Percentiles rank a stretch among this genome's conserved stretches.
phyloP scores from a whole-genome alignment of 2,888 invertebrate genomes.

The Scaptomyza reducta region DNA sequence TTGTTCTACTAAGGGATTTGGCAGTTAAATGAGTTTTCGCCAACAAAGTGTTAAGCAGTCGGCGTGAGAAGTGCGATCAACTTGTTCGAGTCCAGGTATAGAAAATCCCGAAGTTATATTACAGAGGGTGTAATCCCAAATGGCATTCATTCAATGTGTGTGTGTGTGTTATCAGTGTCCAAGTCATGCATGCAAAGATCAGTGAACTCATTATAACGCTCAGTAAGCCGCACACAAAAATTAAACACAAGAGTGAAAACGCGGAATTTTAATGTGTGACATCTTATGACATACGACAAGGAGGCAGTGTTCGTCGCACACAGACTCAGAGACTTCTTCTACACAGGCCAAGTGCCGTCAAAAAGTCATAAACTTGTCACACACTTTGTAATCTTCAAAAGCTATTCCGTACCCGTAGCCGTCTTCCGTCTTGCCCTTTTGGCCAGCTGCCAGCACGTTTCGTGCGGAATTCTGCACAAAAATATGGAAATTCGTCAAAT shows the following conservation, averaged over 20 bases:
- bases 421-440: slow-evolving; percentile 22
- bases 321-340: background rate
- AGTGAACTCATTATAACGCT: slow-evolving; percentile 64
- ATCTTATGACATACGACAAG: slow-evolving; percentile 51
- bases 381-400: slow-evolving; percentile 71
- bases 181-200: slow-evolving; percentile 59
- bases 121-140: too few relatives aligned
- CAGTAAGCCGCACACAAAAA: slow-evolving; percentile 49
- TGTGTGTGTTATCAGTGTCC: slow-evolving; percentile 41
- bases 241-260: slow-evolving; percentile 17
- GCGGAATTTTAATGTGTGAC: slow-evolving; percentile 53
- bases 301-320: slow-evolving; percentile 7
- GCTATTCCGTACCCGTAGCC: slow-evolving; percentile 9
- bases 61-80: slow-evolving; percentile 6
- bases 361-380: slow-evolving; percentile 74
- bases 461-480: slow-evolving; percentile 35
- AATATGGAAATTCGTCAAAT: slow-evolving; percentile 44
- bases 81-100: too few relatives aligned
- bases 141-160: slow-evolving; percentile 15
- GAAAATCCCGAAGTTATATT: too few relatives aligned
- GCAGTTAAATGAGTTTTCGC: slow-evolving; percentile 33
- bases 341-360: slow-evolving; percentile 58
- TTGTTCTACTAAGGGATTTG: slow-evolving; percentile 13
- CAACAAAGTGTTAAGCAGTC: slow-evolving; percentile 10
- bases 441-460: slow-evolving; percentile 59